Base-by-base conservation (phyloP, 1,140 invertebrate species). In the Thereuonema tuberculata region DNA sequence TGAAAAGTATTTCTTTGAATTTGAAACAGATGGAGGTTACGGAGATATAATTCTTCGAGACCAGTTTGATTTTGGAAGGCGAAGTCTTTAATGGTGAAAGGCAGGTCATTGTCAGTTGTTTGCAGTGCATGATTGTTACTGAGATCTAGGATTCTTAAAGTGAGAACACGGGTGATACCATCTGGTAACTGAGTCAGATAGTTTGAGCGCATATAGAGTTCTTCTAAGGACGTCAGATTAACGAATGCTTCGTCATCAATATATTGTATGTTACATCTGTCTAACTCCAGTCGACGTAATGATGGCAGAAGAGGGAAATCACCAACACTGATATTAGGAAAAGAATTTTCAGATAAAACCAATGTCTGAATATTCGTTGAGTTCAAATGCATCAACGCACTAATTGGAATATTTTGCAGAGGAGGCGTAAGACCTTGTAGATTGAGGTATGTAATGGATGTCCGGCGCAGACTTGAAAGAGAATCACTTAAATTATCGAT, bases 181-280 rank as follows among this genome's bases (percentile, higher is more conserved):
- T 17, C 21, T 29, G 53, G 14, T 12, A 55, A 28, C 12, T 23
- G 14, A 14, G 9, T 3, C 9, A 55, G 17, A 17, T 9, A 25
- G 28, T 55, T 55, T 9, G 2, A 21, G 17, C 27, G 3, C 27
- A 55, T 26, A 55, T 55, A 5, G 5, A 55, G 27, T 29, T 55
- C 53, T 21, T 63, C 59, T 28, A 63, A 52, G 2, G 53, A 61
- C 0, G 26, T 55, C 27, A 63, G 56, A 24, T 60, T 53, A 17
- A 31, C 47, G 25, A 60, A 61, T 3, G 50, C 27, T 21, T 46
- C 20, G 43, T 48, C 55, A 20, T 43, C 37, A 17, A 46, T 25
- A 29, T 61, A 48, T 27, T 24, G 1, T 1, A 63, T 37, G 27
- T 61, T 37, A 27, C 60, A 49, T 24, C 61, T 25, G 12, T 48